phyloP scores from a whole-genome alignment of 2,888 invertebrate species.

The Gerris lacustris region DNA sequence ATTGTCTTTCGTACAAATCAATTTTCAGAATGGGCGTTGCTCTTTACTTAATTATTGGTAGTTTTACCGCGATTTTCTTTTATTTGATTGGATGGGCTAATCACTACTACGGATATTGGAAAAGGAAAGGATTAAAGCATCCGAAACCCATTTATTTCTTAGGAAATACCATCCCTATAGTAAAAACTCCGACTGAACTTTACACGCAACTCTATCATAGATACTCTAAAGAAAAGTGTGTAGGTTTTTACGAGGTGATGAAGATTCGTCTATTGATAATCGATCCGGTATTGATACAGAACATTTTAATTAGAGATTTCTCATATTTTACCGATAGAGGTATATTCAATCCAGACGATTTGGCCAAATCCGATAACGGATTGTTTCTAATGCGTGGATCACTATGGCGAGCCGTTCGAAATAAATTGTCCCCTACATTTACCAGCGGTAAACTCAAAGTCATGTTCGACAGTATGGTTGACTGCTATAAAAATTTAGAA shows the following conservation, averaged over 20 bases:
- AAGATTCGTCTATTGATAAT: neutral
- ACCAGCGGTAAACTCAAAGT: constrained; percentile 4
- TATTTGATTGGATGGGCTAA: constrained; percentile 2
- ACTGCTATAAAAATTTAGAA: neutral
- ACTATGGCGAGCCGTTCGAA: neutral
- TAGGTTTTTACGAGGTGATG: constrained; percentile 1
- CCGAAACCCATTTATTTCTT: constrained; percentile 3
- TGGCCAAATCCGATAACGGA: neutral
- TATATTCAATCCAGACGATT: neutral
- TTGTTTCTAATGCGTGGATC: neutral
- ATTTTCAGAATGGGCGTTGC: neutral
- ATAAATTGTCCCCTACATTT: constrained; percentile 7
- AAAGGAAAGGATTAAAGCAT: neutral
- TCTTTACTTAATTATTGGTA: neutral
- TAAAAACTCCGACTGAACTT: neutral
- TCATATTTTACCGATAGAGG: constrained; percentile 1
- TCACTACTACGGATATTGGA: neutral
- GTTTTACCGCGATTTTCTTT: neutral
- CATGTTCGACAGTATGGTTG: neutral
- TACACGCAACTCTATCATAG: neutral
- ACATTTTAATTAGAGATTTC: constrained; percentile 3
- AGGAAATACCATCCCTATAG: neutral
- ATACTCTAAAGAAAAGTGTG: neutral
- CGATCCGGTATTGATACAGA: neutral
- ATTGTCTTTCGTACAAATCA: too few relatives aligned